Percentiles rank a stretch among this genome's conserved stretches.
phyloP scores from a whole-genome alignment of 2,888 invertebrate genomes.

The Shargacucullia verbasci region DNA sequence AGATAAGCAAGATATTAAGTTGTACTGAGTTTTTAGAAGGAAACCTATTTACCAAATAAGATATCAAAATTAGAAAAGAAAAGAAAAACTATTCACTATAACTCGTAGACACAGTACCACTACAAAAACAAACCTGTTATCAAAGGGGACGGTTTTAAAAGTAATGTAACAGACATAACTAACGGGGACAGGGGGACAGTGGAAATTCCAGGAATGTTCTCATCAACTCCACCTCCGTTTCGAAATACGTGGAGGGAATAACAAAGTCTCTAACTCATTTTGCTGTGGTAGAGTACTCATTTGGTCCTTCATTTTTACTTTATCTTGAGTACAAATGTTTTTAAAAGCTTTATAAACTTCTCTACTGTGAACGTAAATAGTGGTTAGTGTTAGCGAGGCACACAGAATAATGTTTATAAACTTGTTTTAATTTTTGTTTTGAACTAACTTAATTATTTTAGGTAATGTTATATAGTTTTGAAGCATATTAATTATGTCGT shows the following conservation, averaged over 20 bases:
- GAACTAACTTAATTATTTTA: too few species aligned
- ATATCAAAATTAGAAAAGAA: too few species aligned
- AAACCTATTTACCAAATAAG: too few species aligned
- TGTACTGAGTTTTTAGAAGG: too few species aligned
- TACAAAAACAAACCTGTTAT: too few species aligned
- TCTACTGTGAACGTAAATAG: conserved; percentile 18
- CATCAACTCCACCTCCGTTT: conserved; percentile 29
- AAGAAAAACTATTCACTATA: too few species aligned
- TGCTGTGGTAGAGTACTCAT: conserved; percentile 3
- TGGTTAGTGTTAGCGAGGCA: conserved; percentile 4
- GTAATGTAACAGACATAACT: background rate
- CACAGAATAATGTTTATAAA: conserved; percentile 26
- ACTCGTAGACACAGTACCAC: too few species aligned
- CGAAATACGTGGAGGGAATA: conserved; percentile 32
- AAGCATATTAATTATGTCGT: too few species aligned
- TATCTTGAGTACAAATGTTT: background rate
- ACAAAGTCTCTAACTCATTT: conserved; percentile 56
- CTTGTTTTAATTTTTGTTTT: too few species aligned
- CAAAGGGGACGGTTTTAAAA: conserved; percentile 6
- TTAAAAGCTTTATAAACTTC: conserved; percentile 14
- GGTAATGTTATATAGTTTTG: too few species aligned
- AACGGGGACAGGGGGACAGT: conserved; percentile 3
- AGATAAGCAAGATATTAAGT: too few species aligned
- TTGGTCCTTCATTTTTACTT: background rate
- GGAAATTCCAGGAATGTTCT: conserved; percentile 40